Evolutionary conservation across 2,797 vertebrate genomes (phyloP), one percentile per base, ranked within the genome.

Genomic region (Euphonia xanthogaster): DNA sequence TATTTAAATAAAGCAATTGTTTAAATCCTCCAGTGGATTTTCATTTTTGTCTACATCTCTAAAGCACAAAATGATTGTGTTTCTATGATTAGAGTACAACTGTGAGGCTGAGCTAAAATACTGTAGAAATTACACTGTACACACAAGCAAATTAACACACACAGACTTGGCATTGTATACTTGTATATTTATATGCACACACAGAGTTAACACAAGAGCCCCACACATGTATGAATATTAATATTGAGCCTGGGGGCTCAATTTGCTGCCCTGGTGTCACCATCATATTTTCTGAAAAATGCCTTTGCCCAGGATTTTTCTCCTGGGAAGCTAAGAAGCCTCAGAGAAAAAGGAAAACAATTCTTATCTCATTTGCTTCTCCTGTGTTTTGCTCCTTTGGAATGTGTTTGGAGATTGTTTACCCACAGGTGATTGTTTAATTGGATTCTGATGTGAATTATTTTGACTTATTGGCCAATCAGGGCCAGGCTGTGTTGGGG

Each of bases 401-500:
- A 51, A 51, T 51, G 50, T 51, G 28, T 1, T 51, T 19, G 17
- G 50, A 30, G 10, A 51, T 12, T 51, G 50, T 51, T 30, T 30
- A 51, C 48, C 48, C 7, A 50, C 17, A 42, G 39, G 40, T 42
- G 18, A 42, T 19, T 42, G 40, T 19, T 42, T 7, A 8, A 19
- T 42, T 42, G 40, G 40, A 18, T 42, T 42, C 40, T n/a, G n/a
- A 50, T 51, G 50, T 7, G 27, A 30, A 18, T 30, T 51, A 17
- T 19, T 51, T 51, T 50, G 9, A 50, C 16, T 28, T 7, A 28
- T 4, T 50, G 48, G 2, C 48, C 27, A 50, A 11, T 28, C 48
- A 50, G 1, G 6, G 25, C 10, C 25, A 30, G 2, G 27, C 50
- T 51, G 27, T 51, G 50, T 18, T 2, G 1, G 24, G 47, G 4